Base-by-base conservation (phyloP, 2,113 vertebrate species). In the Hippopotamus amphibius region DNA sequence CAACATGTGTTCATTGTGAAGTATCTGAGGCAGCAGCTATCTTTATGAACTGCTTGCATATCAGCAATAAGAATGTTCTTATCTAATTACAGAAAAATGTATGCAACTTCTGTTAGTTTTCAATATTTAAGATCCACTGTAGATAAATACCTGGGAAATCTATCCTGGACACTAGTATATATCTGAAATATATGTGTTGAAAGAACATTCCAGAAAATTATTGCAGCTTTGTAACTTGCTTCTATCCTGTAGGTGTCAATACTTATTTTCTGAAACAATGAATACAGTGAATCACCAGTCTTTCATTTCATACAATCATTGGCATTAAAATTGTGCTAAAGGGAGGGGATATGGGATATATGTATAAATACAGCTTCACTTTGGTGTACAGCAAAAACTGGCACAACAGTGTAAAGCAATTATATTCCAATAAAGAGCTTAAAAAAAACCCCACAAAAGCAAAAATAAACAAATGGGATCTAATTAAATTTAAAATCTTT, bases 51-150 rank as follows among this genome's bases (percentile, higher is more conserved):
- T 72, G 41, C 69, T 93, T 94, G 33, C 74, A 96, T 69, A 95
- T 26, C 53, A 94, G 90, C 93, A 95, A 72, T 53, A 90, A 95
- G 59, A 90, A 90, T 96, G 57, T 83, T 96, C 85, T 93, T 77
- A 86, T 72, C 82, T 93, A 96, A 95, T 97, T 96, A 96, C 43
- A 95, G 97, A 97, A 96, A 93, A 97, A 95, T 93, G 8, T 97
- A 96, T 96, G 90, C 90, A 96, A 86, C 94, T 93, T 97, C 94
- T 94, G 94, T 93, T 96, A 92, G 93, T 83, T 92, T 97, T 93
- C 72, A 80, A 95, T 97, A 97, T 79, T 97, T 97, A 95, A 95
- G 95, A 95, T 97, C 84, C 97, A 30, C 69, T 96, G 85, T 88
- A 96, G 90, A 97, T 90, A 94, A 97, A 96, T 94, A 96, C 83